Evolutionary conservation across 2,113 vertebrate genomes (phyloP), one percentile per base, ranked within the genome.

Genomic region (Takifugu bimaculatus): DNA sequence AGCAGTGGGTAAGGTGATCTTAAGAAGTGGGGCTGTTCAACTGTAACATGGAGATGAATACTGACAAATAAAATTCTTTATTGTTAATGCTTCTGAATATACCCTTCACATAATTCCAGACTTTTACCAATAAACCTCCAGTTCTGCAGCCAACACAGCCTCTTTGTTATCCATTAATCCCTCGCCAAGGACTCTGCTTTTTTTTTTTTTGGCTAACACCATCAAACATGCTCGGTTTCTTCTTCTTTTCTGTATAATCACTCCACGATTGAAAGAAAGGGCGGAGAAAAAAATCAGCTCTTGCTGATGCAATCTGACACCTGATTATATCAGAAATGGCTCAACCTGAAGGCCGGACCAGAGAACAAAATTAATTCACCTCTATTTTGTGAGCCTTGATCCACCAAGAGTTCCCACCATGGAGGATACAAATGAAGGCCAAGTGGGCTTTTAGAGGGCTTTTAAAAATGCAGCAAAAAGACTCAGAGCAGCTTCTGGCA

Each of bases 121-220:
- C 62, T 73, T 62, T 50, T 43, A 63, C 25, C 49, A 47, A 13
- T 10, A 60, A 72, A 44, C 69, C 72, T 66, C 42, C 7, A 70
- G 50, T 60, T 69, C 68, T 48, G 57, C 32, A 13, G 63, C 66
- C 72, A 73, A 67, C 57, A 10, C 2, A n/a, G 65, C 57, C 65
- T 68, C 65, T 72, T 63, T 75, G 56, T 80, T 64, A 78, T 74
- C 63, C 25, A 20, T 67, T 81, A 82, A 81, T 83, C 75, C 79
- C 59, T 69, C 60, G 44, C 75, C 79, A 79, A 81, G 70, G 80
- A 80, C 75, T 77, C 48, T 73, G 50, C 63, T 57, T 62, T 75
- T 73, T 78, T 63, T 35, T 35, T 35, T 35, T 78, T 74, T 78
- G 81, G 75, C 69, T 71, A 63, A 74, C 61, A 74, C 72, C 77